phyloP scores from a whole-genome alignment of 1,140 invertebrate species.

The Drosophila ironensis region DNA sequence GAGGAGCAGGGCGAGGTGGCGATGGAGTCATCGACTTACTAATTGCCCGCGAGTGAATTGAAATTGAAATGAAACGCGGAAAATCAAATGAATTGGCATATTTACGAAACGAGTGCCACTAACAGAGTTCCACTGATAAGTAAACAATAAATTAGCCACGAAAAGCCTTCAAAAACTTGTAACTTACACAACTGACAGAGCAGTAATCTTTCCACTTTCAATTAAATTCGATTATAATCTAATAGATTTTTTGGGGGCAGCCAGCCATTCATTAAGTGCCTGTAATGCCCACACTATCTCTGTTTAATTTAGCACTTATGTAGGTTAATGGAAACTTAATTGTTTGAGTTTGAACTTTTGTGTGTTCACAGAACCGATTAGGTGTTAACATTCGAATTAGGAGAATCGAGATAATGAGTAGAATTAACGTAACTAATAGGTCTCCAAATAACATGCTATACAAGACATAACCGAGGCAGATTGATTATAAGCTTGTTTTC shows the following conservation, averaged over 20 bases:
- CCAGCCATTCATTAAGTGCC: background rate
- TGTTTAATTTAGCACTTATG: constrained; percentile 8
- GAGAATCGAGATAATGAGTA: constrained; percentile 11
- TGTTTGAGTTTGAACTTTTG: constrained; percentile 7
- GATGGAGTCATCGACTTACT: constrained; percentile 25
- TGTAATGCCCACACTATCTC: constrained; percentile 2
- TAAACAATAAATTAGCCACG: no score
- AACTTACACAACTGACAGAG: no score
- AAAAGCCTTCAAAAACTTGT: no score
- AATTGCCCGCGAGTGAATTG: constrained; percentile 39
- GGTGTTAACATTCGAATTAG: constrained; percentile 16
- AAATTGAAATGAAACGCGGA: constrained; percentile 31
- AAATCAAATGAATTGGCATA: constrained; percentile 22
- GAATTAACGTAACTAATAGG: constrained; percentile 22
- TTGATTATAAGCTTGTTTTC: constrained; percentile 5
- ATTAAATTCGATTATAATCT: background rate
- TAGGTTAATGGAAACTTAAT: constrained; percentile 19
- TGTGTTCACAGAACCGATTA: background rate
- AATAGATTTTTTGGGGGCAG: background rate
- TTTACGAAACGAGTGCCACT: constrained; percentile 6
- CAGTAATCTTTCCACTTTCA: no score
- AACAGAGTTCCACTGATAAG: constrained; percentile 12
- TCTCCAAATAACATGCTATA: constrained; percentile 7
- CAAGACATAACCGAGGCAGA: background rate
- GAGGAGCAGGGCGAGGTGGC: no score